phyloP scores from a whole-genome alignment of 1,140 invertebrate species.

The Halyomorpha halys region DNA sequence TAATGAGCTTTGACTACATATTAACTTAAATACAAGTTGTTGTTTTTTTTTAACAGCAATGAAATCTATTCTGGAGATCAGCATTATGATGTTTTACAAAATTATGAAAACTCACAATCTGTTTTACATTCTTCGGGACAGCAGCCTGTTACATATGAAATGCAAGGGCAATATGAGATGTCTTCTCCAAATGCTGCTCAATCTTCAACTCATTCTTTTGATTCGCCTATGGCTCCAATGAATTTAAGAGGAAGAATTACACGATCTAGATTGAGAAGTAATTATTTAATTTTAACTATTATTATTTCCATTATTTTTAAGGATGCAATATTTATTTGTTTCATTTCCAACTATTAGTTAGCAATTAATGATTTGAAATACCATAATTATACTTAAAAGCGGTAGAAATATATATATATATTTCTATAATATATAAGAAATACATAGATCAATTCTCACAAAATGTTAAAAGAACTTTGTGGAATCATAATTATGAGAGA shows the following conservation, averaged over 20 bases:
- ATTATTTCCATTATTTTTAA: conserved; percentile 34
- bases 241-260: conserved; percentile 40
- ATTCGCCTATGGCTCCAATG: conserved; percentile 40
- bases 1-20: no score
- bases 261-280: conserved; percentile 40
- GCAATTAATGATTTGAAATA: no score
- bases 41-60: not conserved
- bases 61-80: conserved; percentile 10
- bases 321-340: no score
- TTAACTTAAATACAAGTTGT: no score
- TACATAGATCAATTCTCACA: no score
- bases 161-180: conserved; percentile 15
- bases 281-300: conserved; percentile 1
- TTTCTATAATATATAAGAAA: no score
- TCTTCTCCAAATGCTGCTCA: conserved; percentile 1
- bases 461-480: no score
- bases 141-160: conserved; percentile 29
- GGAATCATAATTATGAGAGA: no score
- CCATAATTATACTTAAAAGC: no score
- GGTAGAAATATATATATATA: no score
- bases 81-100: conserved; percentile 10
- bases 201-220: conserved; percentile 33
- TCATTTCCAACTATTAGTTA: no score
- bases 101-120: conserved; percentile 9
- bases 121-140: not conserved